These are phyloP conservation scores for Ditula angustiorana DNA, from an alignment of 2,888 invertebrate species.

Conservation along the genomic window DNA sequence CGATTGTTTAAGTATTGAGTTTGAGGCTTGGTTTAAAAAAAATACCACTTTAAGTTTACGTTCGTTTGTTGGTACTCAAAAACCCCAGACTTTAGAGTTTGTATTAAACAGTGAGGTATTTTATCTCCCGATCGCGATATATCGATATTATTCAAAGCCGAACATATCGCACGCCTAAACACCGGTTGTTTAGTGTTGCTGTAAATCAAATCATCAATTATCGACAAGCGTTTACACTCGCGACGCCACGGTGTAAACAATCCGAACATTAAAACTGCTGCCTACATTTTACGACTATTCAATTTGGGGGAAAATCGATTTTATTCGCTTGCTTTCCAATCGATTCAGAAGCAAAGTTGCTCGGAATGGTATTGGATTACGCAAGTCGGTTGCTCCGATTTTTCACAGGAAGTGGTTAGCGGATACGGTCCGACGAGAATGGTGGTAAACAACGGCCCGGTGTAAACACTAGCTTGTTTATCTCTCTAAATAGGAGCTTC, in stretches of 20 bases:
- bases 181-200: conserved; percentile 84
- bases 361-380: conserved; percentile 52
- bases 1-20: neutral
- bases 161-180: conserved; percentile 76
- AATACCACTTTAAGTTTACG: neutral
- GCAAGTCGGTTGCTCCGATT: conserved; percentile 54
- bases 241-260: conserved; percentile 84
- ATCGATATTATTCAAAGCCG: conserved; percentile 70
- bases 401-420: conserved; percentile 79
- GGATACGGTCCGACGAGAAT: conserved; percentile 65
- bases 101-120: neutral
- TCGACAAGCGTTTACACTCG: conserved; percentile 84
- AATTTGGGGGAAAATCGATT: conserved; percentile 85
- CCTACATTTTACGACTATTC: conserved; percentile 80
- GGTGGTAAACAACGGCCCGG: conserved; percentile 58
- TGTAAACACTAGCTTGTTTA: conserved; percentile 59
- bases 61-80: too few relatives aligned
- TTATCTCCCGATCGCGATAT: conserved; percentile 7
- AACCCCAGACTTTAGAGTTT: too few relatives aligned
- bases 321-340: conserved; percentile 82
- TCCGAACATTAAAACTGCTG: conserved; percentile 78
- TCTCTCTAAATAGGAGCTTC: conserved; percentile 31
- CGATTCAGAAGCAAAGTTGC: conserved; percentile 76
- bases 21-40: neutral
- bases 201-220: conserved; percentile 86